phyloP scores from a whole-genome alignment of 2,797 vertebrate genomes.

The Notamacropus eugenii region DNA sequence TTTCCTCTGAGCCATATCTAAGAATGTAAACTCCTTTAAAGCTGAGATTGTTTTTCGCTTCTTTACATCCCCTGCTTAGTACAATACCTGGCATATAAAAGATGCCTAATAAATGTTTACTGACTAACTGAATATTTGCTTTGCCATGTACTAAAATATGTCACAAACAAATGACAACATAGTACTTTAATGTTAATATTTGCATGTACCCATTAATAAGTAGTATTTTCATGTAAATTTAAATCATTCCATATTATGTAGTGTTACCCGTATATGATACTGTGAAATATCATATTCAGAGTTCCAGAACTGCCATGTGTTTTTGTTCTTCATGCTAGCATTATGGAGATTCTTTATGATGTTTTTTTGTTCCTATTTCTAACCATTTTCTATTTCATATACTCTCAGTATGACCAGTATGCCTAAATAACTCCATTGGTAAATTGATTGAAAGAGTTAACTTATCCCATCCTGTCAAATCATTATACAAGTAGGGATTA shows the following conservation, averaged over 20 bases:
- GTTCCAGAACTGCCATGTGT: background rate
- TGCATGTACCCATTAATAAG: background rate
- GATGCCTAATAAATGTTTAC: background rate
- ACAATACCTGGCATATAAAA: background rate
- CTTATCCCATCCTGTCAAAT: background rate
- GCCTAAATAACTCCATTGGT: background rate
- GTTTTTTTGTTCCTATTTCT: background rate
- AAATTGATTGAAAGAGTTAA: constrained; percentile 16
- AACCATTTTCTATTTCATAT: background rate
- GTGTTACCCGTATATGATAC: background rate
- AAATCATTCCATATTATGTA: background rate
- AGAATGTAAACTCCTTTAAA: background rate
- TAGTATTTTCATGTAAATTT: background rate
- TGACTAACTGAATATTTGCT: background rate
- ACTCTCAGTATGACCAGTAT: background rate
- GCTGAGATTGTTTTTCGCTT: background rate
- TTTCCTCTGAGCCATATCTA: background rate
- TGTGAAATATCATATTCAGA: background rate
- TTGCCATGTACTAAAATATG: too few species aligned
- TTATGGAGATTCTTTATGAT: background rate
- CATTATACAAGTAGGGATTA: background rate
- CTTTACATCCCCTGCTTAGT: background rate
- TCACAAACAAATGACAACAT: background rate
- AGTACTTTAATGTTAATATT: background rate
- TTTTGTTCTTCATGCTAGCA: background rate